These are phyloP conservation scores for Hemicentrotus pulcherrimus DNA, from an alignment of 35 echinoderm and acorn worm species.

Conservation along the genomic window DNA sequence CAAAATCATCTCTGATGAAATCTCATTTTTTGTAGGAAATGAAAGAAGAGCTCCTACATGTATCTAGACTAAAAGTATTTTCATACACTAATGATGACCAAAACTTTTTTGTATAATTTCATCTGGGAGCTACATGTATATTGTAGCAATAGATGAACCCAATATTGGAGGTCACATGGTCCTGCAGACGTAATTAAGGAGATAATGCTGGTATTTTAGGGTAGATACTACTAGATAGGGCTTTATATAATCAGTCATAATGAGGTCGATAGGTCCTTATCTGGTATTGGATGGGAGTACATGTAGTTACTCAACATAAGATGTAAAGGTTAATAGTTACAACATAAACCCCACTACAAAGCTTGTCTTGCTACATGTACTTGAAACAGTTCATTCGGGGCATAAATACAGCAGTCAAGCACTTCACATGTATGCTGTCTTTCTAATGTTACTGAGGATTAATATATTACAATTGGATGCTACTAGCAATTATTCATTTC, in stretches of 20 bases:
- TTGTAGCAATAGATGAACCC: too few relatives aligned
- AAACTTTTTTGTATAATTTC: too few relatives aligned
- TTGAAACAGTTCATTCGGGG: neutral
- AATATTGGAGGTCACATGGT: neutral
- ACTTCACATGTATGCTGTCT: neutral
- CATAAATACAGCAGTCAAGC: neutral
- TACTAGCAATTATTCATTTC: neutral
- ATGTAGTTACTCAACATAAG: neutral
- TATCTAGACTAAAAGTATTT: too few relatives aligned
- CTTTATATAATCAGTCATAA: neutral
- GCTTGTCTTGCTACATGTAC: too few relatives aligned
- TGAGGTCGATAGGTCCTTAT: neutral
- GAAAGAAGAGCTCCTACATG: too few relatives aligned
- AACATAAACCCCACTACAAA: neutral
- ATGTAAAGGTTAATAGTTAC: neutral
- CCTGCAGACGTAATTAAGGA: neutral
- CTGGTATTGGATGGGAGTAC: neutral
- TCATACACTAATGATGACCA: too few relatives aligned
- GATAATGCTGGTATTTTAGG: neutral
- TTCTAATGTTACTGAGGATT: neutral
- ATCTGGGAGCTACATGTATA: too few relatives aligned
- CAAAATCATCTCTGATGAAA: too few relatives aligned
- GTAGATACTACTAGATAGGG: neutral
- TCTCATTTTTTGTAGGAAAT: too few relatives aligned
- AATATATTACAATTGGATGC: neutral